Conservation (phyloP, 2,797 vertebrate species). For the Apogon talboti region DNA sequence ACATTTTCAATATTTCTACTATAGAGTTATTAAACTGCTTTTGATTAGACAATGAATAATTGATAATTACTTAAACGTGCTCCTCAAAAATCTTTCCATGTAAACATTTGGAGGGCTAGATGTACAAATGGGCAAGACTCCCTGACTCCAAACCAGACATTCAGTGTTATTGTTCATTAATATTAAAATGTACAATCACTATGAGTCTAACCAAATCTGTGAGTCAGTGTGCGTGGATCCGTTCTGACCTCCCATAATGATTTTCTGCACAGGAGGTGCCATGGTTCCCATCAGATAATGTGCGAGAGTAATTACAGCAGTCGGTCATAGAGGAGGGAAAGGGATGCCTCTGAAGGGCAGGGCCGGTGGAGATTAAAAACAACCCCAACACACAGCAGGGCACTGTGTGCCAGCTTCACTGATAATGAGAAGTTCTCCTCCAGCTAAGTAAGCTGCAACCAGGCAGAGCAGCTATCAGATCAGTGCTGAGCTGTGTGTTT, state of each 20-base stretch:
- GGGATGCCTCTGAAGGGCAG: slow-evolving; percentile 52
- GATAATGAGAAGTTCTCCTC: slow-evolving; percentile 68
- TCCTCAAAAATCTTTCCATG: no score
- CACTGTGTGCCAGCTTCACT: slow-evolving; percentile 36
- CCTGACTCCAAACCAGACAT: no score
- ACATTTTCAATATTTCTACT: no score
- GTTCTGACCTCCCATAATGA: slow-evolving; percentile 10
- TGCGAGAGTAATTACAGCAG: slow-evolving; percentile 61
- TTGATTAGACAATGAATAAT: no score
- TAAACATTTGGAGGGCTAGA: no score
- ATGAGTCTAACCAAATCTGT: slow-evolving; percentile 1
- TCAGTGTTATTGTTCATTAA: background rate
- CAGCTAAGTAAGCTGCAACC: slow-evolving; percentile 60
- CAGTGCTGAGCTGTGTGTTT: slow-evolving; percentile 49
- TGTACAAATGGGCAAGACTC: no score
- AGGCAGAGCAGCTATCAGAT: slow-evolving; percentile 63
- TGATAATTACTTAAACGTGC: no score
- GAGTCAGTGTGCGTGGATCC: slow-evolving; percentile 3
- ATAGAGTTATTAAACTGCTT: no score
- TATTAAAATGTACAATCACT: background rate
- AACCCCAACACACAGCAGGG: slow-evolving; percentile 24
- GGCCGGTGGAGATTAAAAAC: slow-evolving; percentile 59
- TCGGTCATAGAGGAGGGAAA: slow-evolving; percentile 39
- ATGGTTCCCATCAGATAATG: slow-evolving; percentile 44
- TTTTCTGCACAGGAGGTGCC: slow-evolving; percentile 31